These are phyloP conservation scores for Anguilla marmorata DNA, from an alignment of 2,797 vertebrate genomes.

Conservation along the genomic window DNA sequence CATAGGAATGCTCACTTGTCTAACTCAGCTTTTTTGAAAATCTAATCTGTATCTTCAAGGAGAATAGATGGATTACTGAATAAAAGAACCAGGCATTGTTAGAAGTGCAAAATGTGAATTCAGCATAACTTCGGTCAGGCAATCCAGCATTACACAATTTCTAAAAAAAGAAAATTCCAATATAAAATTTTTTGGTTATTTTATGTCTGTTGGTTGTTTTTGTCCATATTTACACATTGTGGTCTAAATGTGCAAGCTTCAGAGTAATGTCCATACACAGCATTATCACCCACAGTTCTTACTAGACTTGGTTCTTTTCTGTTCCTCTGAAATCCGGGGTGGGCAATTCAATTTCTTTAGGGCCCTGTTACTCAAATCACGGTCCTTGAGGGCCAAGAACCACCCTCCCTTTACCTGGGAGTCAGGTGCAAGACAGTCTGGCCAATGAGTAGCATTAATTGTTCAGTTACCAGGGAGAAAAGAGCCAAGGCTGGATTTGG, in stretches of 20 bases:
- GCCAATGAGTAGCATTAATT: too few relatives aligned
- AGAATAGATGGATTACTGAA: neutral
- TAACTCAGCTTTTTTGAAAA: neutral
- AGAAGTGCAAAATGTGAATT: too few relatives aligned
- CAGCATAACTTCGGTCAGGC: too few relatives aligned
- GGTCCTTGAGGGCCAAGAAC: too few relatives aligned
- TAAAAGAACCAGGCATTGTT: too few relatives aligned
- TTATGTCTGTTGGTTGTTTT: conserved; percentile 22
- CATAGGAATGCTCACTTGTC: neutral
- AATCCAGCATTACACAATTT: too few relatives aligned
- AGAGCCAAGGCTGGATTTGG: too few relatives aligned
- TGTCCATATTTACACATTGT: conserved; percentile 37
- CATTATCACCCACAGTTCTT: neutral
- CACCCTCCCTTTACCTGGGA: too few relatives aligned
- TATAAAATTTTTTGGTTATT: neutral
- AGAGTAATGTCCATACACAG: neutral
- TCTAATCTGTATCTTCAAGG: neutral
- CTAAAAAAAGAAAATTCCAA: too few relatives aligned
- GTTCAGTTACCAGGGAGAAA: too few relatives aligned
- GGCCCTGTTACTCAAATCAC: too few relatives aligned
- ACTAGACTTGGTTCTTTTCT: neutral
- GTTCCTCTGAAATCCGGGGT: neutral
- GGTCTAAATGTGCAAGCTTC: conserved; percentile 22
- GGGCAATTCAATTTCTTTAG: neutral
- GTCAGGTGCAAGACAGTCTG: too few relatives aligned